Base-by-base conservation (phyloP, 2,113 vertebrate genomes). In the Mirounga angustirostris region DNA sequence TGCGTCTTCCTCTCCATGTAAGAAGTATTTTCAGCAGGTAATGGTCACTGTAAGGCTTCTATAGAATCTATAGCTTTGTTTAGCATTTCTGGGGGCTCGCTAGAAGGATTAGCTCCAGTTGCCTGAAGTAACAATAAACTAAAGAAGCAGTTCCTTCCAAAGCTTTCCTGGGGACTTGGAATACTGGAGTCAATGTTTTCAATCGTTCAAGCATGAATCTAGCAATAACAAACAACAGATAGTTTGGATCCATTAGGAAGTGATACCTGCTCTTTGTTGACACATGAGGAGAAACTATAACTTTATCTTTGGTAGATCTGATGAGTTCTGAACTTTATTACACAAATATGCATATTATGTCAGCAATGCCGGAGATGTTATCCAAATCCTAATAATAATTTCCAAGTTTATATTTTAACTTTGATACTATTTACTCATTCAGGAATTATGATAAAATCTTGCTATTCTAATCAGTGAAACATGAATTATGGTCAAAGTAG, bases 261-360 rank as follows among this genome's bases (percentile, higher is more conserved):
- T 1, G 43, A 8, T 93, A 79, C 56, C 9, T 82, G 26, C 1
- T 79, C 28, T 73, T 74, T 63, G 26, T 56, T 54, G 54, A 65
- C 26, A 33, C 13, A 74, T 67, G 14, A 93, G 11, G 28, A 95
- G 52, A 96, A 94, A 91, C 13, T 67, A 74, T 40, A 59, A n/a
- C 40, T 85, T 95, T 91, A 89, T 91, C 81, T 97, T 91, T 93
- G 46, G 52, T 89, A 71, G 56, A 43, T 79, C 36, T 36, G 65
- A 69, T 88, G 63, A 24, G 7, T 46, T 93, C 58, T 96, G 33
- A 67, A 88, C n/a, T 79, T 96, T 94, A 56, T 94, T 46, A 93
- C 21, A 36, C 33, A 96, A 85, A 82, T 73, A 97, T 83, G 50
- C 43, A 54, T 81, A 54, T 81, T 94, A 97, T 97, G 46, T 54